Evolutionary conservation across 2,888 invertebrate species (phyloP).

Genomic region (Dusona sp.): DNA sequence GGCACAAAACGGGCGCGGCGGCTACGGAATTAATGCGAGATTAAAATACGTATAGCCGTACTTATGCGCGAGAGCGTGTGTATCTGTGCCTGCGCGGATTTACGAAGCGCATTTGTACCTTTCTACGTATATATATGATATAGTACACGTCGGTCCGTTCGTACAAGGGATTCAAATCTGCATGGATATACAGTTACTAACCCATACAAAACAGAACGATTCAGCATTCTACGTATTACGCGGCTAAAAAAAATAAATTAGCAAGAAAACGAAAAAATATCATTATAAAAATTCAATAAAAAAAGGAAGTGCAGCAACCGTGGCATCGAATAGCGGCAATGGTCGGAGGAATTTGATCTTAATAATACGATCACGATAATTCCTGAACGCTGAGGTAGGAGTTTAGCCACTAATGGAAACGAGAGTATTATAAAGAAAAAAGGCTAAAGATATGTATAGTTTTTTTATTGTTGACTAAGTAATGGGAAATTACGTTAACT

Average conservation of each 20-base stretch:
- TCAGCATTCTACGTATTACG: slow-evolving; percentile 42
- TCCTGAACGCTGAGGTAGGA: slow-evolving; percentile 16
- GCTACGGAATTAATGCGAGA: slow-evolving; percentile 81
- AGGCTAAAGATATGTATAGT: not conserved
- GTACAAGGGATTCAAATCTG: slow-evolving; percentile 46
- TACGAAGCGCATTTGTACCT: slow-evolving; percentile 64
- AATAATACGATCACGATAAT: slow-evolving; percentile 74
- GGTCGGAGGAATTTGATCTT: slow-evolving; percentile 76
- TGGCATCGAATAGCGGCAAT: slow-evolving; percentile 29
- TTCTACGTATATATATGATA: slow-evolving; percentile 34
- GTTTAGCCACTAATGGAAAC: slow-evolving; percentile 12
- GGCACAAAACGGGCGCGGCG: slow-evolving; percentile 66
- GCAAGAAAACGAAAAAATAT: slow-evolving; percentile 40
- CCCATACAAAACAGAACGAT: slow-evolving; percentile 13
- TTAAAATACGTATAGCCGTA: slow-evolving; percentile 76
- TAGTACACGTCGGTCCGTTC: slow-evolving; percentile 33
- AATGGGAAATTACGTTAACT: slow-evolving; percentile 29
- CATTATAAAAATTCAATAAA: slow-evolving; percentile 48
- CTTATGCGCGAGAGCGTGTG: slow-evolving; percentile 65
- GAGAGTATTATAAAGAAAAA: not conserved
- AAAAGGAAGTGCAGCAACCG: slow-evolving; percentile 16
- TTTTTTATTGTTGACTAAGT: not conserved
- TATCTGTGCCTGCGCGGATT: slow-evolving; percentile 63
- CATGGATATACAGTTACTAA: slow-evolving; percentile 45
- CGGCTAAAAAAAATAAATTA: slow-evolving; percentile 20